Conservation (phyloP, 2,113 vertebrate species). For the Eulemur macaco region DNA sequence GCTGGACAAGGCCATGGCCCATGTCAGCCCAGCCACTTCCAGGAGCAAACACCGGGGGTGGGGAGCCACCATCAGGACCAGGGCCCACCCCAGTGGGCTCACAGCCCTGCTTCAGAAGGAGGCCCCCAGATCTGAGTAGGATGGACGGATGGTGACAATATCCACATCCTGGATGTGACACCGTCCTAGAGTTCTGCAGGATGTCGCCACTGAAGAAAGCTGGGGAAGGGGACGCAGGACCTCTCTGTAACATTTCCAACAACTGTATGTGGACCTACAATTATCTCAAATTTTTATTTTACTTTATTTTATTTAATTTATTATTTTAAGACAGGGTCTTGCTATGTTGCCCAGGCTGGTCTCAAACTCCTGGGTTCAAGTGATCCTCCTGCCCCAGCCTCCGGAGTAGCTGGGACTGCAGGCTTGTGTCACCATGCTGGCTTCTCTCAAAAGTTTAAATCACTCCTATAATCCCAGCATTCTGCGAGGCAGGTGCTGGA, state of each 20-base stretch:
- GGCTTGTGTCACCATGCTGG: too few relatives aligned
- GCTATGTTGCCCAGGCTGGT: too few relatives aligned
- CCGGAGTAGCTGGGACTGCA: too few relatives aligned
- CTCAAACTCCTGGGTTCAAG: too few relatives aligned
- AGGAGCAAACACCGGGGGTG: neutral
- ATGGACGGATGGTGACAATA: accelerated
- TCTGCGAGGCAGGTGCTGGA: too few relatives aligned
- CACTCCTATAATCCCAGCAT: too few relatives aligned
- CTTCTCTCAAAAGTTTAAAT: neutral
- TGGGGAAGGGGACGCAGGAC: neutral
- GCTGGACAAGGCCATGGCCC: accelerated
- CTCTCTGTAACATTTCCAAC: neutral
- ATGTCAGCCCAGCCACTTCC: accelerated
- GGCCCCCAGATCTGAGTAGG: neutral
- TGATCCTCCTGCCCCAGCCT: too few relatives aligned
- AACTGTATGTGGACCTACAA: neutral
- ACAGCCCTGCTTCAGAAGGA: neutral
- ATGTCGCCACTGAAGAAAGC: accelerated
- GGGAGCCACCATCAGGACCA: accelerated
- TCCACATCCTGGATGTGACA: accelerated
- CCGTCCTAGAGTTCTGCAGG: accelerated
- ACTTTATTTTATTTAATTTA: too few relatives aligned
- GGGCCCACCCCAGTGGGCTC: too few relatives aligned
- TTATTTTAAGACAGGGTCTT: too few relatives aligned
- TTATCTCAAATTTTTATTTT: neutral